Base-by-base conservation (phyloP, 2,797 vertebrate genomes). In the Gorsachius magnificus region DNA sequence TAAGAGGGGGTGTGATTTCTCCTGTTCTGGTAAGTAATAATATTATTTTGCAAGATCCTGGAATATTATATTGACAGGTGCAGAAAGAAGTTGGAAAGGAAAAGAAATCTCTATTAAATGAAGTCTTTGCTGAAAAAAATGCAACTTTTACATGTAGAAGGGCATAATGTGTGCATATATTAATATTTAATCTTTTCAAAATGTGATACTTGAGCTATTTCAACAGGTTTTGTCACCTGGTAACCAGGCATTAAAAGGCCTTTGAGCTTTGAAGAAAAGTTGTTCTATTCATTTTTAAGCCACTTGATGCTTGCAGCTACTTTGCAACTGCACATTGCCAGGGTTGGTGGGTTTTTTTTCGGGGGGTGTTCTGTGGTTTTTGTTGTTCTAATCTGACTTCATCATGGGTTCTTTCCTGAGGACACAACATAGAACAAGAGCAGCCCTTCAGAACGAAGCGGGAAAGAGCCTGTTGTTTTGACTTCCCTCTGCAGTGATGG, bases 401-500 rank as follows among this genome's bases (percentile, higher is more conserved):
- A 15, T 53, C 48, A 57, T 33, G 31, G 45, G 24, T 66, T 77
- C 51, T 75, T 95, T 95, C 83, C 51, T 56, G 58, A 90, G 66
- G 74, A 95, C 60, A 43, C 38, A 43, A 8, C 11, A 46, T 72
- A 90, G 88, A 83, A 92, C 89, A 93, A 88, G 85, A 94, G 79
- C 79, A 89, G 41, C 70, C 69, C 81, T 93, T 92, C 78, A 94
- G 82, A 90, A 90, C 0, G 33, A 90, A 87, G 75, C 5, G 0
- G 89, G 86, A 89, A 95, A 83, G 53, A 72, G 76, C 53, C 78
- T 74, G 64, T 89, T 97, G 90, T 96, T 97, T 96, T 95, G 83
- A 87, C 93, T 96, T 94, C 65, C 45, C 75, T 75, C 65, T 89
- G 66, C 88, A 43, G 41, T 97, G 95, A 95, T 95, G 92, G 92